Conservation (phyloP, 2,888 invertebrate genomes). For the Leptopilina syphax region DNA sequence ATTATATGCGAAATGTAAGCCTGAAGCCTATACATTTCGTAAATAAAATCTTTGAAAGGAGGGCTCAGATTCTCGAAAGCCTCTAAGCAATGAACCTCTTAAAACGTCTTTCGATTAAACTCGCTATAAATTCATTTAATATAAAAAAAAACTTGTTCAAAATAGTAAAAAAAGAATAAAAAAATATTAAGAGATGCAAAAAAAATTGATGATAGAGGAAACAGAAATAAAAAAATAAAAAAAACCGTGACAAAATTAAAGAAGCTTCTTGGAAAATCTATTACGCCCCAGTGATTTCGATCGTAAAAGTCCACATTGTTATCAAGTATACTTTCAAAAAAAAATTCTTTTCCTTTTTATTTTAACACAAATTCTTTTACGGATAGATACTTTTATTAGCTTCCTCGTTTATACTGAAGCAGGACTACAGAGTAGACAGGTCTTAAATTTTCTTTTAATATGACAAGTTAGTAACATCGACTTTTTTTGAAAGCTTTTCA, state of each 20-base stretch:
- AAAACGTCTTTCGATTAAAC: conserved; percentile 51
- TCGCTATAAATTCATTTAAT: conserved; percentile 2
- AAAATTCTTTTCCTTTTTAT: not conserved
- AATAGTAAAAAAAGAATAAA: conserved; percentile 33
- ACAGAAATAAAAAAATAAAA: not conserved
- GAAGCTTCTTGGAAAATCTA: conserved; percentile 47
- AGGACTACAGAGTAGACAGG: not conserved
- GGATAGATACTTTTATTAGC: no score
- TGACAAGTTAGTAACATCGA: not conserved
- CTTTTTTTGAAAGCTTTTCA: not conserved
- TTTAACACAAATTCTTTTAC: not conserved
- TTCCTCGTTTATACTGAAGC: not conserved
- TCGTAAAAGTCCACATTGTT: conserved; percentile 32
- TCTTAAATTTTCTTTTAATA: not conserved
- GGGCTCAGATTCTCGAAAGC: conserved; percentile 51
- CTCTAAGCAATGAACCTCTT: conserved; percentile 51
- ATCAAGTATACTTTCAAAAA: not conserved
- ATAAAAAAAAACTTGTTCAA: conserved; percentile 33
- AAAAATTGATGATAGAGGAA: not conserved
- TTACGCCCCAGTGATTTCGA: conserved; percentile 37
- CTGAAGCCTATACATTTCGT: conserved; percentile 50
- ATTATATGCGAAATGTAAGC: conserved; percentile 47
- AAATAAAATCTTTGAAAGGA: conserved; percentile 50
- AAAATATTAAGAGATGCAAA: not conserved
- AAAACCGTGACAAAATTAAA: conserved; percentile 42